These are phyloP conservation scores for Agonopterix alstromeriana DNA, from an alignment of 2,888 invertebrate species.

Conservation along the genomic window DNA sequence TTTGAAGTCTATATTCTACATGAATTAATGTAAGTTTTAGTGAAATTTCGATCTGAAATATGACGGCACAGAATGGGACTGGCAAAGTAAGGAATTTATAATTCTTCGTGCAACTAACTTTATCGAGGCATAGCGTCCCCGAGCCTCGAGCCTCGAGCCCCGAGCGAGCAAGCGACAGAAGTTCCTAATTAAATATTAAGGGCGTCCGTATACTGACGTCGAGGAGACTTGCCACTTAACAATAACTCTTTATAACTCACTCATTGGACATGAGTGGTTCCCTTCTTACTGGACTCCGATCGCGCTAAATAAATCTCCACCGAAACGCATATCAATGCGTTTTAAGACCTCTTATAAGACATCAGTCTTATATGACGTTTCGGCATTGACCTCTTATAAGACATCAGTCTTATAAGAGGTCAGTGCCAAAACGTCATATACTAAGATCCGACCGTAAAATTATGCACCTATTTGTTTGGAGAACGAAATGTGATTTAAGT, in stretches of 20 bases:
- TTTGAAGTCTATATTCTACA: too few species aligned
- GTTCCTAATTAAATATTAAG: slow-evolving; percentile 64
- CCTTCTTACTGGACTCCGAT: too few species aligned
- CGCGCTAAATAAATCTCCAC: too few species aligned
- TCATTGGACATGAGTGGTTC: not conserved
- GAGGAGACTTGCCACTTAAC: not conserved
- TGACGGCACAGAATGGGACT: slow-evolving; percentile 34
- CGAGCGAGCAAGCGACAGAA: slow-evolving; percentile 26
- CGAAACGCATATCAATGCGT: too few species aligned
- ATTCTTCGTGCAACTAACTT: slow-evolving; percentile 41
- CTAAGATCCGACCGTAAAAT: too few species aligned
- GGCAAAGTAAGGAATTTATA: slow-evolving; percentile 34
- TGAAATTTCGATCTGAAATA: slow-evolving; percentile 37
- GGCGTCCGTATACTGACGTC: slow-evolving; percentile 25
- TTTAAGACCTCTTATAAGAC: too few species aligned
- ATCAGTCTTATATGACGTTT: too few species aligned
- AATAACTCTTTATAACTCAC: not conserved
- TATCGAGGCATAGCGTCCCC: slow-evolving; percentile 28
- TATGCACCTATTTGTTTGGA: too few species aligned
- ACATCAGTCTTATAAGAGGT: too few species aligned
- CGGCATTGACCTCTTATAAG: too few species aligned
- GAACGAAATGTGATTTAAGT: too few species aligned
- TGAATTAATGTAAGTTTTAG: slow-evolving; percentile 9
- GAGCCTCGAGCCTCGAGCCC: slow-evolving; percentile 15
- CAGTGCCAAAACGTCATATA: too few species aligned